Base-by-base conservation (phyloP, 2,888 invertebrate genomes). In the Drosophila limbata region DNA sequence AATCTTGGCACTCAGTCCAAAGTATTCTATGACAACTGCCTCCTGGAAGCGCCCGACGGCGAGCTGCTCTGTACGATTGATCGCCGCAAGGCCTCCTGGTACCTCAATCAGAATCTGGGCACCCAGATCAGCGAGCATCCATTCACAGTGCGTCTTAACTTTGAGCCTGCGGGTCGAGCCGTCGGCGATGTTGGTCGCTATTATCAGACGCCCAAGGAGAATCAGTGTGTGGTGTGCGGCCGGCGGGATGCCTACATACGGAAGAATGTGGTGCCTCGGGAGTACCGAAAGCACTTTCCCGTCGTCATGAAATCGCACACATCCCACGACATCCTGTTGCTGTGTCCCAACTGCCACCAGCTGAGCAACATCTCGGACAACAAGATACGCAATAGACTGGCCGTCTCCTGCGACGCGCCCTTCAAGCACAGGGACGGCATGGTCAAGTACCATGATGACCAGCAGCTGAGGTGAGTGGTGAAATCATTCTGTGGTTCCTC, bases 201-300 rank as follows among this genome's bases (percentile, higher is more conserved):
- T 92, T 97, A 97, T 90, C 94, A 95, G 69, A 94, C 94, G 55
- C 93, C 94, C 3, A 96, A 96, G 87, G 93, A 95, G 71, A 97
- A 97, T 92, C 94, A 94, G 45, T 97, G 97, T 90, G 97, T 97
- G 1, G 96, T 96, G 0, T 97, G 97, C 90, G 97, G 96, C 0
- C 90, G 92, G 8, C 92, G 92, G 0, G 94, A 96, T 76, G 94
- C 95, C 0, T 96, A 95, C 84, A 94, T 96, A 60, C 93, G 96
- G 19, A 97, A 97, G 92, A 96, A 96, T 81, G 94, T 97, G n/a
- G 95, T 97, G 35, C 97, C 97, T 0, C 94, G 95, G 63, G 97
- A 97, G 91, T 97, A 97, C 88, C 94, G 96, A 73, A 96, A 95
- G 92, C 94, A 94, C 77, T 96, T 96, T 78, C 96, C 96, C 52